Conservation (phyloP, 2,888 invertebrate genomes). For the Piscicola geometra region DNA sequence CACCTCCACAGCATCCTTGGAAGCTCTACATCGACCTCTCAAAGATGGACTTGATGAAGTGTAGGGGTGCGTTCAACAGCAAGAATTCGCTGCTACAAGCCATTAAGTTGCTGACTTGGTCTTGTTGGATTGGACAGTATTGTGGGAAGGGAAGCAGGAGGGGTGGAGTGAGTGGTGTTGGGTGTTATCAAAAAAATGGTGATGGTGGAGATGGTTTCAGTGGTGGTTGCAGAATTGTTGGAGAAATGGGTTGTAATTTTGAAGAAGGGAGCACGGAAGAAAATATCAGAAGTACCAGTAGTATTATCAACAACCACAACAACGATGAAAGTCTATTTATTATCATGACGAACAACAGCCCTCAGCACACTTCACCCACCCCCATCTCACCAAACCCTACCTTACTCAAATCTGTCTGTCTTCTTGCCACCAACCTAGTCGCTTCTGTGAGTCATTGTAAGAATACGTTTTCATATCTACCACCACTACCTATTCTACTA, state of each 20-base stretch:
- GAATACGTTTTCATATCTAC: neutral
- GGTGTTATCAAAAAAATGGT: too few relatives aligned
- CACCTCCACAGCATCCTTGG: neutral
- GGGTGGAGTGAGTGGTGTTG: too few relatives aligned
- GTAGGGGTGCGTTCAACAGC: neutral
- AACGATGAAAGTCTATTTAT: too few relatives aligned
- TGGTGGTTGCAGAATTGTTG: too few relatives aligned
- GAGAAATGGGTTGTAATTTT: too few relatives aligned
- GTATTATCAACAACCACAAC: too few relatives aligned
- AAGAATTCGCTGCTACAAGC: neutral
- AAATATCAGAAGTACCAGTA: too few relatives aligned
- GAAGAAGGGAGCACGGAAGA: too few relatives aligned
- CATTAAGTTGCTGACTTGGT: neutral
- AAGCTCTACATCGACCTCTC: neutral
- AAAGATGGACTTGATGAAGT: neutral
- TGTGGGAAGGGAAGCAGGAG: too few relatives aligned
- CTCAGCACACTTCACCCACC: too few relatives aligned
- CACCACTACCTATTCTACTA: conserved; percentile 9
- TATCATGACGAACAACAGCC: neutral
- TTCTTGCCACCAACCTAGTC: neutral
- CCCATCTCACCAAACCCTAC: neutral
- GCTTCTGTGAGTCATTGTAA: neutral
- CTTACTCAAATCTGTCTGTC: neutral
- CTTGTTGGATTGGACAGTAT: neutral
- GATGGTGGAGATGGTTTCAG: too few relatives aligned